Base-by-base conservation (phyloP, 2,888 invertebrate genomes). In the Formica aserva region DNA sequence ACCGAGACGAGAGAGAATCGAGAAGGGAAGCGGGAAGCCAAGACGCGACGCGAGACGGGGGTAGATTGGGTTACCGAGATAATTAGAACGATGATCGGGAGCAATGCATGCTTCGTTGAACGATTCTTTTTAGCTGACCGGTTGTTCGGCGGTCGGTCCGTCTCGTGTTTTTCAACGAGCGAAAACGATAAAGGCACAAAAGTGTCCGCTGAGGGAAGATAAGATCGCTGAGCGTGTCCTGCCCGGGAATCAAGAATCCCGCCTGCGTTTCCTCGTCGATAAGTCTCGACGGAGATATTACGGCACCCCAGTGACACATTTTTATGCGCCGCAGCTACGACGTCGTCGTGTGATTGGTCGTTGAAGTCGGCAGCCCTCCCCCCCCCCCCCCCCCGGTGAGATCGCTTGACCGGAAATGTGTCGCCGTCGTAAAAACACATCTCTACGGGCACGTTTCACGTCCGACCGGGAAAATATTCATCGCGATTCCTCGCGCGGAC, bases 61-160 rank as follows among this genome's bases (percentile, higher is more conserved):
- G 86, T 87, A 92, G 92, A 93, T 94, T 92, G 89, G 92, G 92
- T 94, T 94, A 93, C 94, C 89, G 86, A 88, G 91, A 92, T 94
- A 94, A 94, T 94, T 94, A 94, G 92, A 92, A 93, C 91, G 91
- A 93, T 92, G 93, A 94, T 93, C 93, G 92, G 92, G 90, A 90
- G 90, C 88, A 86, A 85, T 83, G 89, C 91, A 93, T 91, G 93
- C 92, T 90, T 93, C 92, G 93, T 93, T 93, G 93, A 91, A 91
- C 92, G 91, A 93, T 93, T 93, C 89, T 90, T 92, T 90, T 81
- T 41, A 62, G 67, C 8, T 62, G 67, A 32, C 15, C 60, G 60
- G 29, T 26, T 15, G 41, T 15, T 45, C 15, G 45, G 26, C 41
- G 66, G 35, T 15, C 22, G 15, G 45, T 62, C 45, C 67, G 67